These are phyloP conservation scores for Solea solea DNA, from an alignment of 2,113 vertebrate genomes.

Conservation along the genomic window DNA sequence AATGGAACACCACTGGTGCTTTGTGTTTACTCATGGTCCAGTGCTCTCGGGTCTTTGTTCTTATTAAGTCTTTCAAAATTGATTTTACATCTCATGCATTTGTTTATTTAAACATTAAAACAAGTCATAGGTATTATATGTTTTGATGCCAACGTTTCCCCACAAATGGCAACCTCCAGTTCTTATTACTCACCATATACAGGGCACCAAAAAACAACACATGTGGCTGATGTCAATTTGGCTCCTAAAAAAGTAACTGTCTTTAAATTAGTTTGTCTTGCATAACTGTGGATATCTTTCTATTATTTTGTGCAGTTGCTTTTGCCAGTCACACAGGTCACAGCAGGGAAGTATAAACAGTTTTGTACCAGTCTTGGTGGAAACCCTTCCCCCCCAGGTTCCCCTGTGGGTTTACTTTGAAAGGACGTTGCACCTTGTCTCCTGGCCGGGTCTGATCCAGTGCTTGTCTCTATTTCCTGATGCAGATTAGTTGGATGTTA, in stretches of 20 bases:
- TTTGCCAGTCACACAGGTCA: constrained; percentile 17
- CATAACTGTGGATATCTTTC: too few relatives aligned
- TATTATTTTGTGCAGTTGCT: too few relatives aligned
- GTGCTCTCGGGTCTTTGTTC: not conserved
- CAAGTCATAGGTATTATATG: too few relatives aligned
- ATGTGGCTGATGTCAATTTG: too few relatives aligned
- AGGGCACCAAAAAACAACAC: too few relatives aligned
- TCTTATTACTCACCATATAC: too few relatives aligned
- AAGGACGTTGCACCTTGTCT: constrained; percentile 8
- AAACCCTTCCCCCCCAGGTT: constrained; percentile 27
- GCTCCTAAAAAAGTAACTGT: too few relatives aligned
- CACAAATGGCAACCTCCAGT: too few relatives aligned
- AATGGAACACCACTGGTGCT: not conserved
- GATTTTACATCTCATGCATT: too few relatives aligned
- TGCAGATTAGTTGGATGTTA: not conserved
- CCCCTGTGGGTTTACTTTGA: constrained; percentile 11
- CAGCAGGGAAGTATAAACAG: constrained; percentile 7
- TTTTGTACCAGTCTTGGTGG: constrained; percentile 8
- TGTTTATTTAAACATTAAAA: too few relatives aligned
- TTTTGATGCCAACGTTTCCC: too few relatives aligned
- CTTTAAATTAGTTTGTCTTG: too few relatives aligned
- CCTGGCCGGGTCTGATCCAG: not conserved
- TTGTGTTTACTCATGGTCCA: constrained; percentile 11
- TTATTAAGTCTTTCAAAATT: not conserved
- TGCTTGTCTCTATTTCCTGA: not conserved